Conservation (phyloP, 2,888 invertebrate species). For the Smittia aterrima region DNA sequence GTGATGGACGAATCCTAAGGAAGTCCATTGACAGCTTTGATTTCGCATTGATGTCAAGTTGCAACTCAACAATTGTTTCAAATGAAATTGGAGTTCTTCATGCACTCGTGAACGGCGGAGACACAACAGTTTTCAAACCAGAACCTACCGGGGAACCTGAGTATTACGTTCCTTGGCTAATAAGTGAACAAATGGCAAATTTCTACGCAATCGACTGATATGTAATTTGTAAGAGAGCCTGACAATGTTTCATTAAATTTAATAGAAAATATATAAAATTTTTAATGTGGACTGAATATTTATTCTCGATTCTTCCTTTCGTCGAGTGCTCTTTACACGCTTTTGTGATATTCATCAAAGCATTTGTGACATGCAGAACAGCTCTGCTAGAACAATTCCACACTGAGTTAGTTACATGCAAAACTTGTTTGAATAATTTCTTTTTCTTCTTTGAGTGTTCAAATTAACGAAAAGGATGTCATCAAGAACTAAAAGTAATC, state of each 20-base stretch:
- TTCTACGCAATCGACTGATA: slow-evolving; percentile 29
- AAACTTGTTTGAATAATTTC: too few species aligned
- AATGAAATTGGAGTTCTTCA: slow-evolving; percentile 33
- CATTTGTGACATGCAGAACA: too few species aligned
- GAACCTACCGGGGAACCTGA: slow-evolving; percentile 10
- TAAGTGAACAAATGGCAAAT: slow-evolving; percentile 26
- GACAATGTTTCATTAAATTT: neutral
- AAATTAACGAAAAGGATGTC: too few species aligned
- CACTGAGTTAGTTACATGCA: too few species aligned
- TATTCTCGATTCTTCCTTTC: too few species aligned
- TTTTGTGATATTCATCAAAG: too few species aligned
- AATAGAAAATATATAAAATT: neutral
- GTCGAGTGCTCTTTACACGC: too few species aligned
- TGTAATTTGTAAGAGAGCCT: too few species aligned
- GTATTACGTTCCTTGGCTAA: slow-evolving; percentile 33
- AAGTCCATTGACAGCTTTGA: slow-evolving; percentile 15
- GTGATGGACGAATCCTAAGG: slow-evolving; percentile 1
- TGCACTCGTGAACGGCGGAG: slow-evolving; percentile 37
- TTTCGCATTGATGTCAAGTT: slow-evolving; percentile 33
- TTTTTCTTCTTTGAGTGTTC: too few species aligned
- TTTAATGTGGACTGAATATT: too few species aligned
- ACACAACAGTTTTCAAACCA: slow-evolving; percentile 24
- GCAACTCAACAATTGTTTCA: slow-evolving; percentile 38
- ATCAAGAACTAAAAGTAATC: too few species aligned
- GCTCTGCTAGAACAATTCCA: neutral